A percentile compares a stretch with the other conserved stretches of the same genome.
Conservation (phyloP, 2,113 vertebrate species). For the Periophthalmodon schlosseri region DNA sequence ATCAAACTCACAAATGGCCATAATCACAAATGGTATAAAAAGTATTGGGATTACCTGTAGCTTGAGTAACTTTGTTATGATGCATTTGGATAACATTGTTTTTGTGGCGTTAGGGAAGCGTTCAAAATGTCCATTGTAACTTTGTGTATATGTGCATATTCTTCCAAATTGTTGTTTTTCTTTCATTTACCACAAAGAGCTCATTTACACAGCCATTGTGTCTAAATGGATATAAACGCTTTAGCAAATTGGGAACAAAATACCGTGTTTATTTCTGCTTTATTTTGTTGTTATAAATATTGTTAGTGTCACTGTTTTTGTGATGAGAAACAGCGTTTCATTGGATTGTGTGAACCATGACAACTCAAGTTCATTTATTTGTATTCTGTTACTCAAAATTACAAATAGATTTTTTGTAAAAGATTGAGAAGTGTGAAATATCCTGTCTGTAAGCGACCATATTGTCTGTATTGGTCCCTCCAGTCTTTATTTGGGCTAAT, state of each 20-base stretch:
- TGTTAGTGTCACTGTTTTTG: no score
- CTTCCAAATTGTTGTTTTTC: neutral
- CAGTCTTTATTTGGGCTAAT: constrained; percentile 76
- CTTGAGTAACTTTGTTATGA: no score
- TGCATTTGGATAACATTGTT: no score
- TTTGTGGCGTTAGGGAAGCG: no score
- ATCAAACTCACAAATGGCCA: no score
- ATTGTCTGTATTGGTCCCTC: constrained; percentile 54
- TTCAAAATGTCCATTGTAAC: no score
- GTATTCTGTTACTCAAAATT: neutral
- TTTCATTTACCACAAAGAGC: neutral
- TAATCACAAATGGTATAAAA: no score
- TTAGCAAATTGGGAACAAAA: neutral
- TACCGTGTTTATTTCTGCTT: neutral
- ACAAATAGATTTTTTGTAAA: constrained; percentile 27
- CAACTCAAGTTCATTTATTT: no score
- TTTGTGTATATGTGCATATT: no score
- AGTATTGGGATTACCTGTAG: no score
- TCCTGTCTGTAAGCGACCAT: constrained; percentile 36
- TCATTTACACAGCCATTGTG: neutral
- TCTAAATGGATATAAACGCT: neutral
- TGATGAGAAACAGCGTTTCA: no score
- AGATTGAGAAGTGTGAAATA: constrained; percentile 6
- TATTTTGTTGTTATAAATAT: neutral
- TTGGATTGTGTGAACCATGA: no score